phyloP scores from a whole-genome alignment of 2,797 vertebrate species.

The Falco cherrug region DNA sequence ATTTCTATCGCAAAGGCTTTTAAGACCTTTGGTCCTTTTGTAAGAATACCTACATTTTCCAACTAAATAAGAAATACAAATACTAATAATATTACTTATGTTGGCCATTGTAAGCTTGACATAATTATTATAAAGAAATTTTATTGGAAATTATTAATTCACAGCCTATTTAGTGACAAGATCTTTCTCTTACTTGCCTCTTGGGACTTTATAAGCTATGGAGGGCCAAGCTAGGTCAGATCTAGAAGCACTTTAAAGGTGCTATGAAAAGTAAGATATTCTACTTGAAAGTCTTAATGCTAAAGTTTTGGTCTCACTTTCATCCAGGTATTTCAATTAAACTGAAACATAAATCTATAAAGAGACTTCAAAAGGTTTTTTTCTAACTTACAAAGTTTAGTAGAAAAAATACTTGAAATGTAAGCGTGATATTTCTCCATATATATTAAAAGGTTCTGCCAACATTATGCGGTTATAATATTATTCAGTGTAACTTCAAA shows the following conservation, averaged over 20 bases:
- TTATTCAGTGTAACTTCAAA: not conserved
- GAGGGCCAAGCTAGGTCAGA: not conserved
- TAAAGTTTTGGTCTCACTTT: not conserved
- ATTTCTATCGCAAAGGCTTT: not conserved
- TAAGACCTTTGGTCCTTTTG: not conserved
- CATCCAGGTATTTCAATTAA: not conserved
- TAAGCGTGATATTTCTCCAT: not conserved
- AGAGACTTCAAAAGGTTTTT: not conserved
- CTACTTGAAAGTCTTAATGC: not conserved
- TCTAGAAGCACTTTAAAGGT: not conserved
- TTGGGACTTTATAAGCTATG: not conserved
- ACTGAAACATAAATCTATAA: not conserved
- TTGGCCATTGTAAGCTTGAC: not conserved
- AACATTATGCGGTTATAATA: not conserved
- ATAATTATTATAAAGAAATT: not conserved
- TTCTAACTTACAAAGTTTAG: not conserved
- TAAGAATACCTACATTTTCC: not conserved
- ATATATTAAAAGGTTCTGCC: not conserved
- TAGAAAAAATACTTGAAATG: conserved; percentile 12
- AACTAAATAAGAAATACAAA: not conserved
- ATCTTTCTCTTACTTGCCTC: not conserved
- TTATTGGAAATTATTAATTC: not conserved
- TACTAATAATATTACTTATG: not conserved
- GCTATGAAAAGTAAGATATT: not conserved
- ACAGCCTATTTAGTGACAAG: not conserved